Conservation (phyloP, 1,140 invertebrate species). For the Cydia pomonella region DNA sequence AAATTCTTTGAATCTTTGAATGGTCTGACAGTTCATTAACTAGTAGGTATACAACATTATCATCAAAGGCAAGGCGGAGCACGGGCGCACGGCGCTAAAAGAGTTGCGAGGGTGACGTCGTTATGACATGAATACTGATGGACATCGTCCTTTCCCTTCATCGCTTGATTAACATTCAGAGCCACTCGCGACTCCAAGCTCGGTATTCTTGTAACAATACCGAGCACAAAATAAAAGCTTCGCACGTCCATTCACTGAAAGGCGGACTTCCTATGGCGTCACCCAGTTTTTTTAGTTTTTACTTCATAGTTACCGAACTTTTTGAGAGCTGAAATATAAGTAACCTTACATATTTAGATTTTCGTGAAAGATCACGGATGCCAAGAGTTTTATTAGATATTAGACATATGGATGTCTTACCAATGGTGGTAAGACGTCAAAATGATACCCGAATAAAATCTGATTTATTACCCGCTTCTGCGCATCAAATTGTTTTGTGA, state of each 20-base stretch:
- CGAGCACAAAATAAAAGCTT: constrained; percentile 70
- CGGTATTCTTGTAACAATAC: constrained; percentile 71
- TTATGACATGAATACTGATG: constrained; percentile 68
- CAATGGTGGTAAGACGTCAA: too few relatives aligned
- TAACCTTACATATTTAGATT: neutral
- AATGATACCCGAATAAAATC: constrained; percentile 35
- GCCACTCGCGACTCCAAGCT: constrained; percentile 58
- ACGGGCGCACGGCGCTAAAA: constrained; percentile 43
- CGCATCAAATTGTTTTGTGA: constrained; percentile 42
- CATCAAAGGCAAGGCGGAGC: constrained; percentile 21
- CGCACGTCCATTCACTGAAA: constrained; percentile 69
- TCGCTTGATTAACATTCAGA: constrained; percentile 72
- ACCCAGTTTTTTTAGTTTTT: constrained; percentile 41
- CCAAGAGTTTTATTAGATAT: neutral
- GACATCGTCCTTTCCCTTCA: constrained; percentile 58
- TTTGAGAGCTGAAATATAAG: constrained; percentile 33
- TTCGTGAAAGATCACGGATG: neutral
- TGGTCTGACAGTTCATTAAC: constrained; percentile 26
- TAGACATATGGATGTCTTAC: too few relatives aligned
- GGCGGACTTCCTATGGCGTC: constrained; percentile 62
- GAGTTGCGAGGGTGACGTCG: constrained; percentile 51
- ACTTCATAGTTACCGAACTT: constrained; percentile 38
- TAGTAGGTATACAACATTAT: constrained; percentile 32
- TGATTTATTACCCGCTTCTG: constrained; percentile 37
- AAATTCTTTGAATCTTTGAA: too few relatives aligned